Percentiles rank a stretch among this genome's conserved stretches.
Conservation (phyloP, 2,888 invertebrate genomes). For the Pteria penguin region DNA sequence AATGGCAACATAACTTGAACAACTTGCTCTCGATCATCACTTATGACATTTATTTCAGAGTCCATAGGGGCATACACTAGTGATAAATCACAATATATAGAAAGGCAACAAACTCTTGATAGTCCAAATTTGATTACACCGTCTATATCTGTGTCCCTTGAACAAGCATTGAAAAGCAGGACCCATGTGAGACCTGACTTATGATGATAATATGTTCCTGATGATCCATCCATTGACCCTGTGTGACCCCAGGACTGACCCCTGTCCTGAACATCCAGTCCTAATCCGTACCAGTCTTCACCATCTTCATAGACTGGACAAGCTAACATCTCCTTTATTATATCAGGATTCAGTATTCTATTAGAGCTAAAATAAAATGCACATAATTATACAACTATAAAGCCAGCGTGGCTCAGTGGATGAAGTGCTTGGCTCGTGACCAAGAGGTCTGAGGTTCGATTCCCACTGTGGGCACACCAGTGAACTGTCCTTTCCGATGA, state of each 20-base stretch:
- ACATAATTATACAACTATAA: too few species aligned
- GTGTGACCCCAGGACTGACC: slow-evolving; percentile 74
- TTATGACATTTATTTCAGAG: slow-evolving; percentile 39
- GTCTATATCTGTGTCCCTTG: slow-evolving; percentile 71
- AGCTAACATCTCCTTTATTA: slow-evolving; percentile 57
- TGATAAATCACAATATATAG: slow-evolving; percentile 16
- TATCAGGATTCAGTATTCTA: slow-evolving; percentile 37
- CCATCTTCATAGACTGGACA: slow-evolving; percentile 59
- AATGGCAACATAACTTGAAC: slow-evolving; percentile 53
- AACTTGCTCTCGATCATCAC: slow-evolving; percentile 52
- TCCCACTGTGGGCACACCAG: too few species aligned
- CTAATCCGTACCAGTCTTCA: slow-evolving; percentile 74
- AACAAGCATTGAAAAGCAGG: slow-evolving; percentile 72
- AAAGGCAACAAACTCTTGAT: slow-evolving; percentile 47
- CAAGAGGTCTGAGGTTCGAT: too few species aligned
- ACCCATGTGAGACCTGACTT: slow-evolving; percentile 73
- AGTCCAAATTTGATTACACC: slow-evolving; percentile 71
- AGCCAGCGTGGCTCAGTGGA: too few species aligned
- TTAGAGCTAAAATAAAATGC: too few species aligned
- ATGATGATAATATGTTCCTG: slow-evolving; percentile 66
- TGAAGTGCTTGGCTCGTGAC: too few species aligned
- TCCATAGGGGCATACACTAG: background rate
- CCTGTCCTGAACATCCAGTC: slow-evolving; percentile 71
- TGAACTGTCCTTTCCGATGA: too few species aligned
- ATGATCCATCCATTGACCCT: slow-evolving; percentile 76